phyloP scores from a whole-genome alignment of 2,113 vertebrate species.

The Centrocercus urophasianus region DNA sequence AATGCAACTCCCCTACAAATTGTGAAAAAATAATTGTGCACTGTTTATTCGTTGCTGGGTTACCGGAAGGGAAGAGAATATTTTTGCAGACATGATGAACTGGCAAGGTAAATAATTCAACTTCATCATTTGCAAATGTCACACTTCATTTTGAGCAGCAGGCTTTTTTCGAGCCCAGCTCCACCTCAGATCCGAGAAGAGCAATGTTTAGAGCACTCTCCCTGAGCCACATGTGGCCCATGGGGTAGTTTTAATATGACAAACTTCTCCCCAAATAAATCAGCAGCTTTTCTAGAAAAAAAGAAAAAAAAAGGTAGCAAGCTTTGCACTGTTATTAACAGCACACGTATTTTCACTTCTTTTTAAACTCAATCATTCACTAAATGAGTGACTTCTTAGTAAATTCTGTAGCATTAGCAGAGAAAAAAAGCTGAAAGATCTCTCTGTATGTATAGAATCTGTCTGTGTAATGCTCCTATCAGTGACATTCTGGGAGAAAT shows the following conservation, averaged over 20 bases:
- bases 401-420: background rate
- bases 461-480: background rate
- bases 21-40: slow-evolving; percentile 62
- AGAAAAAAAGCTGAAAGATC: background rate
- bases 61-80: slow-evolving; percentile 43
- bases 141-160: slow-evolving; percentile 46
- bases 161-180: background rate
- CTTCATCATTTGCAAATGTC: slow-evolving; percentile 61
- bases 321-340: background rate
- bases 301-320: background rate
- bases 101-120: slow-evolving; percentile 66
- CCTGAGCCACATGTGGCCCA: background rate
- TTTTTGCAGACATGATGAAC: slow-evolving; percentile 58
- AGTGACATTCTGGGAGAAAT: background rate
- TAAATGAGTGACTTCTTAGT: background rate
- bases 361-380: background rate
- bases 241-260: background rate
- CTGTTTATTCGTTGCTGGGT: slow-evolving; percentile 44
- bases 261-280: background rate
- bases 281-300: background rate
- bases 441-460: background rate
- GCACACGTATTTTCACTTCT: slow-evolving; percentile 15
- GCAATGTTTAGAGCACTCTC: background rate
- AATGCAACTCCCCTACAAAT: slow-evolving; percentile 60
- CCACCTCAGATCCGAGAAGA: background rate